Evolutionary conservation across 2,797 vertebrate species (phyloP).

Genomic region (Gobio occitaniae): DNA sequence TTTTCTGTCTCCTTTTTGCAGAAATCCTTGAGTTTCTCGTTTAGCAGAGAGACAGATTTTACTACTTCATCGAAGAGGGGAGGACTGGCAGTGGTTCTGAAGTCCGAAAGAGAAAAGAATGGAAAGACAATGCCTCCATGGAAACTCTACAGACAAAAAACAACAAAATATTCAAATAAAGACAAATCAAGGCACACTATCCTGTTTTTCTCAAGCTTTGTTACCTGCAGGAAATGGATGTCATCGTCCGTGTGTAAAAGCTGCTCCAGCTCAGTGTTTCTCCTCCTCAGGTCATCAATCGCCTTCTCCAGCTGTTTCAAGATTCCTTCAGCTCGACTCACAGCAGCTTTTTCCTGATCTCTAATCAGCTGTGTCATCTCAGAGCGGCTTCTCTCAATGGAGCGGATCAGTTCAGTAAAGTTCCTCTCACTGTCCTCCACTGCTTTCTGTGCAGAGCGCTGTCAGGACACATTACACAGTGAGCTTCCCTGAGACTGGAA

Average conservation of each 20-base stretch:
- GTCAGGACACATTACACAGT: not conserved
- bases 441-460: slow-evolving; percentile 18
- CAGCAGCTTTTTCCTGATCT: slow-evolving; percentile 35
- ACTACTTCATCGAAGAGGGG: slow-evolving; percentile 34
- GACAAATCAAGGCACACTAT: not conserved
- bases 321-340: slow-evolving; percentile 31
- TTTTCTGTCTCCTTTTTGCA: slow-evolving; percentile 33
- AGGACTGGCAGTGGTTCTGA: not conserved
- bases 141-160: slow-evolving; percentile 21
- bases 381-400: slow-evolving; percentile 31
- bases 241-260: slow-evolving; percentile 28
- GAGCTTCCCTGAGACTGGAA: not conserved
- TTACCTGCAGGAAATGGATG: slow-evolving; percentile 39
- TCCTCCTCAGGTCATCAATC: slow-evolving; percentile 40
- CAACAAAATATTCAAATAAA: not conserved
- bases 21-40: slow-evolving; percentile 35
- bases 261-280: slow-evolving; percentile 32
- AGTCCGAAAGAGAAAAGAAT: too few species aligned
- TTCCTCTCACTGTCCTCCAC: slow-evolving; percentile 34
- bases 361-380: slow-evolving; percentile 44
- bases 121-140: not conserved
- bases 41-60: slow-evolving; percentile 48
- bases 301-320: slow-evolving; percentile 27
- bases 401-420: slow-evolving; percentile 41
- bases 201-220: not conserved